Evolutionary conservation across 2,113 vertebrate species (phyloP), one percentile per base, ranked within the genome.

Genomic region (Gila orcuttii): DNA sequence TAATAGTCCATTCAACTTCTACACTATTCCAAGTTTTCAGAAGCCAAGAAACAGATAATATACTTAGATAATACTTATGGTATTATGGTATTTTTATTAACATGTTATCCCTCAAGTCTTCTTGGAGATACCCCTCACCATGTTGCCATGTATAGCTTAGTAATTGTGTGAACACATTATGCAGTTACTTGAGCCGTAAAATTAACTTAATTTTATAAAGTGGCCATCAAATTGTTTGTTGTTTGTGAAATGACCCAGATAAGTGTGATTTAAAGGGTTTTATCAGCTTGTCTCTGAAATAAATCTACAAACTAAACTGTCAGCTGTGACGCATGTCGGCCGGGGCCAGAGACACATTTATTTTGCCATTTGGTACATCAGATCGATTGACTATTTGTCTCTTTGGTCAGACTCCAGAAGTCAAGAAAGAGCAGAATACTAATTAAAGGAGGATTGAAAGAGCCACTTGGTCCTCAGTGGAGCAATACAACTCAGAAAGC

Each of bases 311-410:
- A 77, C 79, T 81, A 8, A 85, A 86, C 83, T 86, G 64, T 85
- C 85, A 84, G 57, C 81, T 13, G 19, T 45, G 80, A n/a, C 42
- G 31, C 87, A 86, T 78, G 79, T 74, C 13, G 21, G 60, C 55
- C 9, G 1, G 47, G 52, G 31, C 31, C 52, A 73, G 13, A 50
- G 79, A 9, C 36, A 15, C 82, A 88, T 88, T 82, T 79, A 76
- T 64, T 28, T 39, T 84, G 50, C 82, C 85, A 86, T 86, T 88
- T 85, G 84, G 39, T 71, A 57, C 62, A 89, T 57, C 71, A 5
- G n/a, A 89, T 89, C 83, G 59, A 87, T 86, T 66, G 76, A 52
- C 66, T 74, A 47, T 78, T 85, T 87, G 62, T 82, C 57, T 84
- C 28, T 84, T 85, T 87, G 52, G 62, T 78, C 59, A 55, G 74